A percentile compares a stretch with the other conserved stretches of the same genome.
Conservation (phyloP, 2,797 vertebrate species). For the Hydrolagus colliei region DNA sequence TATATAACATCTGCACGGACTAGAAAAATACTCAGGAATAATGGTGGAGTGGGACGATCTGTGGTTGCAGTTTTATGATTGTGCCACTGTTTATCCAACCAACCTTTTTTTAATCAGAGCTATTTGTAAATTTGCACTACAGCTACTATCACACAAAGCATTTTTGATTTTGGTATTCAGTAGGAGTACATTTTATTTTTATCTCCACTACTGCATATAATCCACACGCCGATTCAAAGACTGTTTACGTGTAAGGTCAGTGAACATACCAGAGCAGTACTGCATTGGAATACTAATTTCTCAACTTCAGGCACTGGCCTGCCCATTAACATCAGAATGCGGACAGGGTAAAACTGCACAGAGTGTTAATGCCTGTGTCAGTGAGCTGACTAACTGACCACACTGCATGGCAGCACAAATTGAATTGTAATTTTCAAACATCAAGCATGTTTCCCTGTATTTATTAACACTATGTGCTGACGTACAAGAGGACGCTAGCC, state of each 20-base stretch:
- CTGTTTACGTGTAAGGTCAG: neutral
- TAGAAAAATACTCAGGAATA: neutral
- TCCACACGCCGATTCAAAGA: neutral
- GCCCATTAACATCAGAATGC: neutral
- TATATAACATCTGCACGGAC: constrained; percentile 1
- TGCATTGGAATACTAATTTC: neutral
- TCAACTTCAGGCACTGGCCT: neutral
- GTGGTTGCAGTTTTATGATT: neutral
- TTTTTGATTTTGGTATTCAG: neutral
- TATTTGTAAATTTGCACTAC: constrained; percentile 26
- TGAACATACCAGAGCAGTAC: neutral
- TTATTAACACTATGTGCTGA: neutral
- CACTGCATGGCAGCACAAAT: neutral
- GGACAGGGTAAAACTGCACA: neutral
- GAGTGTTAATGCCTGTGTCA: neutral
- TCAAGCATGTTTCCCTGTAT: neutral
- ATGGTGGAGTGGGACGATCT: too few relatives aligned
- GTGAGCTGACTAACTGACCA: too few relatives aligned
- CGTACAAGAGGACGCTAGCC: neutral
- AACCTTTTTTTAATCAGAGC: constrained; percentile 9
- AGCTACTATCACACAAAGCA: neutral
- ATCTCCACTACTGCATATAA: neutral
- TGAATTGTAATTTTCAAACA: neutral
- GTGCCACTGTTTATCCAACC: constrained; percentile 1
- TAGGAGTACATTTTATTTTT: neutral